These are phyloP conservation scores for Nycticryphes semicollaris DNA, from an alignment of 2,113 vertebrate species.

Conservation along the genomic window DNA sequence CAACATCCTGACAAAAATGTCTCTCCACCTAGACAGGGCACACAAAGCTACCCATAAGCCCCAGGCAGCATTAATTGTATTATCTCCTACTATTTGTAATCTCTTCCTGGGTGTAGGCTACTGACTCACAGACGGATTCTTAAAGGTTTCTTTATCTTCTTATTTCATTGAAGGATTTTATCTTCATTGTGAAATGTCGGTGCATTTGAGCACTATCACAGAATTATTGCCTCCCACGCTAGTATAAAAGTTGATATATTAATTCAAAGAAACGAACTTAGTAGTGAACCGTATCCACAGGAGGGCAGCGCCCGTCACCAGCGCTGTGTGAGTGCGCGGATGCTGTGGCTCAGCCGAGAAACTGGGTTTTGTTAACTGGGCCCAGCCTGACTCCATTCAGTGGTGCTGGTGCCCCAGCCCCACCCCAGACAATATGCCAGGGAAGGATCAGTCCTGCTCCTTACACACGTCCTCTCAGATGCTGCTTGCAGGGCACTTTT, in stretches of 20 bases:
- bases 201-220: neutral
- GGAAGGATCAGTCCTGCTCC: neutral
- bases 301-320: neutral
- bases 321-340: neutral
- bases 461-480: neutral
- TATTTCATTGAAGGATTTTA: neutral
- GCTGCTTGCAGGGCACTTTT: neutral
- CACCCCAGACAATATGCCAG: fast-evolving
- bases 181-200: neutral
- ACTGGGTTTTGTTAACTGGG: neutral
- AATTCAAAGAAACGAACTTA: neutral
- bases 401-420: neutral
- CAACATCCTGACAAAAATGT: neutral
- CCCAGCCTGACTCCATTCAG: neutral
- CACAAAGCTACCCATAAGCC: neutral
- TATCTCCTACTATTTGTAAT: neutral
- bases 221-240: neutral
- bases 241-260: neutral
- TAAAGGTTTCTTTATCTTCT: neutral
- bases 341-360: neutral
- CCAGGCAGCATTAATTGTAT: neutral
- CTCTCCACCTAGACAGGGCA: neutral
- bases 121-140: neutral
- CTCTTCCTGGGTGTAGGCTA: neutral
- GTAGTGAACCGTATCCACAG: neutral